Conservation (phyloP, 2,888 invertebrate genomes). For the Craniophora ligustri region DNA sequence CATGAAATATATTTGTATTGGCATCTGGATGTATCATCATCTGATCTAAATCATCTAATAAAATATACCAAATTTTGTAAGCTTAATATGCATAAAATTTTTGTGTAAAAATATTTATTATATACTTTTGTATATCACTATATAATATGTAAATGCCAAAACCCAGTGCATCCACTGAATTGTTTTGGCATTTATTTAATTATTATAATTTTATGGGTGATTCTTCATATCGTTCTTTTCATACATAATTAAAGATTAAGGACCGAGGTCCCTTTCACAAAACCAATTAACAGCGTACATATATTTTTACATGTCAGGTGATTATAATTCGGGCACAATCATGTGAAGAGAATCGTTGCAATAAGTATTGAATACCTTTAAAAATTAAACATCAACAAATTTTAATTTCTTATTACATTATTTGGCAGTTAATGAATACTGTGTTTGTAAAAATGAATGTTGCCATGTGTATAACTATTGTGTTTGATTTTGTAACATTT, state of each 20-base stretch:
- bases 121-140: too few relatives aligned
- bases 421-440: constrained; percentile 46
- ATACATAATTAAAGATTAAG: neutral
- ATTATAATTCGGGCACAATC: constrained; percentile 45
- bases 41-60: too few relatives aligned
- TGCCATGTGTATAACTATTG: neutral
- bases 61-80: too few relatives aligned
- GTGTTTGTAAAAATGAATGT: constrained; percentile 5
- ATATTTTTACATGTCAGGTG: constrained; percentile 37
- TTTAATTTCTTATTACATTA: constrained; percentile 24
- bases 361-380: constrained; percentile 23
- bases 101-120: too few relatives aligned
- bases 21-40: too few relatives aligned
- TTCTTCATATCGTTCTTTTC: neutral
- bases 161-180: too few relatives aligned
- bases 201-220: neutral
- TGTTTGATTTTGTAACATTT: too few relatives aligned
- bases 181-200: too few relatives aligned
- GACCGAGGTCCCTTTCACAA: constrained; percentile 2
- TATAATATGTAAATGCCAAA: too few relatives aligned
- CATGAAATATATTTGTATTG: too few relatives aligned
- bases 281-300: constrained; percentile 34
- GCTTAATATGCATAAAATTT: too few relatives aligned
- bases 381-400: constrained; percentile 28
- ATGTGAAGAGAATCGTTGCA: constrained; percentile 28